Conservation (phyloP, 1,140 invertebrate species). For the Drosophila repleta region DNA sequence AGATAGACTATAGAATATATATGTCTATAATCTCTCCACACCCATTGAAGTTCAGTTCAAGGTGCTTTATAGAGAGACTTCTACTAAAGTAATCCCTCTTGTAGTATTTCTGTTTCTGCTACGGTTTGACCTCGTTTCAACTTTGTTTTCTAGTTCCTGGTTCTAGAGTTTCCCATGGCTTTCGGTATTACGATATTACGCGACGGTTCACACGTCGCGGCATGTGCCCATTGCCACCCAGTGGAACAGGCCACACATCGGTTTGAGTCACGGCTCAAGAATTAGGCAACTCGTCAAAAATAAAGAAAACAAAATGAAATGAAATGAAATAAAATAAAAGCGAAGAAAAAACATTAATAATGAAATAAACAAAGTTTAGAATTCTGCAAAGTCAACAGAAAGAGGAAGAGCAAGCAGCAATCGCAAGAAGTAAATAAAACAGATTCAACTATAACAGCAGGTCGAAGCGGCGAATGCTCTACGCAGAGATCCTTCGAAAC, state of each 20-base stretch:
- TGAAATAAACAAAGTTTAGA: constrained; percentile 51
- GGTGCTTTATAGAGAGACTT: neutral
- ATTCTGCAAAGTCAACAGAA: constrained; percentile 55
- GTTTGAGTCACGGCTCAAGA: constrained; percentile 50
- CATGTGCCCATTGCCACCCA: neutral
- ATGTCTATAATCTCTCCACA: too few relatives aligned
- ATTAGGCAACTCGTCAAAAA: constrained; percentile 12
- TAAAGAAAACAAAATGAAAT: neutral
- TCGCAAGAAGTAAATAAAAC: constrained; percentile 2
- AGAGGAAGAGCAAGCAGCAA: constrained; percentile 14
- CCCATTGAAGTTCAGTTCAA: constrained; percentile 4
- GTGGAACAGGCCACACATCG: neutral
- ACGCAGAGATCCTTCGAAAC: neutral
- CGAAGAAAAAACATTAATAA: neutral
- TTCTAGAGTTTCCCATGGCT: neutral
- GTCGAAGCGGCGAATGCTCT: constrained; percentile 13
- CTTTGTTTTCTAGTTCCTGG: neutral
- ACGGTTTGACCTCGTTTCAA: neutral
- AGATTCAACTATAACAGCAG: neutral
- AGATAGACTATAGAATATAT: too few relatives aligned
- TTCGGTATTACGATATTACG: constrained; percentile 5
- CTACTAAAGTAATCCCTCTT: neutral
- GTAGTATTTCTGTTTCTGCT: neutral
- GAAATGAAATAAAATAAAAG: neutral
- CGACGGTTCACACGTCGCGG: constrained; percentile 28